Base-by-base conservation (phyloP, 2,113 vertebrate genomes). In the Entelurus aequoreus region DNA sequence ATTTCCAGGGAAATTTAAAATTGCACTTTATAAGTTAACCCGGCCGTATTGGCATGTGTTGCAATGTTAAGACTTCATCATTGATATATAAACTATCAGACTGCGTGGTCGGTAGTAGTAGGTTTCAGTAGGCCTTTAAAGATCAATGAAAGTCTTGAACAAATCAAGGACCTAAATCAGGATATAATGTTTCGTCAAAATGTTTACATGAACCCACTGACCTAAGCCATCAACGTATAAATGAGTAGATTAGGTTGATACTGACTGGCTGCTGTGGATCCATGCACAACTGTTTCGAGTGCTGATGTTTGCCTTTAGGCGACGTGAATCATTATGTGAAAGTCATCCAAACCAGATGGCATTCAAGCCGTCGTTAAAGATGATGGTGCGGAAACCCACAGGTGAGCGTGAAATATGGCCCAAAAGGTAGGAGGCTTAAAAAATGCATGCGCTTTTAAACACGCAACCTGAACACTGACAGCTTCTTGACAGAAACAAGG, bases 291-390 rank as follows among this genome's bases (percentile, higher is more conserved):
- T 53, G 46, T 10, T 44, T 54, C 36, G 44, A 35, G 54, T 15
- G 15, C 48, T 64, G 54, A 37, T 50, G 14, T 53, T 6, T 48
- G 55, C 16, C 9, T 75, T 48, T 42, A 49, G n/a, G 36, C 48
- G 19, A 12, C 19, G 12, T 67, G 55, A 65, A 56, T 72, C 60
- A 58, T 21, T 14, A 40, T 16, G n/a, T 58, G 16, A 50, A 57
- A 66, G 19, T 54, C 64, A 55, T 60, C 60, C 15, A 58, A 61
- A 40, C 46, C 69, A 79, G 65, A 73, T 68, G 65, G 52, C 42
- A 69, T 8, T 60, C 59, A 64, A 48, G 53, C 52, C 44, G 37
- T n/a, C 10, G 46, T 15, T 57, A 54, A 54, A 58, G 53, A 51
- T 12, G 13, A 13, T 44, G 62, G 36, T 1, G 38, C 75, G 58